Percentiles rank a stretch among this genome's conserved stretches.
phyloP scores from a whole-genome alignment of 1,140 invertebrate species.

The Doryteuthis pealeii region DNA sequence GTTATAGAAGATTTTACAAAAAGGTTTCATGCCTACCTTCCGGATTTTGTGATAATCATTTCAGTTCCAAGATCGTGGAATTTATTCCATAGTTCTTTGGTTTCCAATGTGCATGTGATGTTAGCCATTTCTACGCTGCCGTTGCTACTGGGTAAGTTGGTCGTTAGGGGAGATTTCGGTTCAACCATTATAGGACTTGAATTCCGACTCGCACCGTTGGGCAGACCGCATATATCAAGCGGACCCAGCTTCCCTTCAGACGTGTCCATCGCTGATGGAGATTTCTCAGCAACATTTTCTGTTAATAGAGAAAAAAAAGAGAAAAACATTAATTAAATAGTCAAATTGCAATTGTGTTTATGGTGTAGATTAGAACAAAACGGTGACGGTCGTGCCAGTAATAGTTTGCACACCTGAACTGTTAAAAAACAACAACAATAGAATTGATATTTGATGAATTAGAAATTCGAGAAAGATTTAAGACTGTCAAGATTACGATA shows the following conservation, averaged over 20 bases:
- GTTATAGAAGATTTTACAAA: too few relatives aligned
- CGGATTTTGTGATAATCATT: conserved; percentile 99
- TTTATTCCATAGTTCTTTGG: conserved; percentile 92
- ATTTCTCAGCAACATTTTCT: too few relatives aligned
- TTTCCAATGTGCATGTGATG: conserved; percentile 57
- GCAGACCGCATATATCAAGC: not conserved
- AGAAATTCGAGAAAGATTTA: too few relatives aligned
- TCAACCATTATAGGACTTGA: not conserved
- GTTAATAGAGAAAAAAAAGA: too few relatives aligned
- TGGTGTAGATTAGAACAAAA: too few relatives aligned
- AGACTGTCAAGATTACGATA: too few relatives aligned
- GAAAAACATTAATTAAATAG: too few relatives aligned
- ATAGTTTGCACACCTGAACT: too few relatives aligned
- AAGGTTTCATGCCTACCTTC: conserved; percentile 76
- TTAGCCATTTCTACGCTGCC: conserved; percentile 43
- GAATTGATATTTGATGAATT: too few relatives aligned
- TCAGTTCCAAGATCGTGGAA: conserved; percentile 98
- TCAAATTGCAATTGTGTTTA: too few relatives aligned
- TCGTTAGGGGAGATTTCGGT: not conserved
- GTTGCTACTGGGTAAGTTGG: conserved; percentile 6
- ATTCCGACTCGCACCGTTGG: not conserved
- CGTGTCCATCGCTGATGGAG: not conserved
- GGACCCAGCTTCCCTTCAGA: not conserved
- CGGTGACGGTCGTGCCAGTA: too few relatives aligned
- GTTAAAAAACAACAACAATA: too few relatives aligned